A percentile compares a stretch with the other conserved stretches of the same genome.
Evolutionary conservation across 1,140 invertebrate genomes (phyloP).

Genomic region (Chrysopa pallens): DNA sequence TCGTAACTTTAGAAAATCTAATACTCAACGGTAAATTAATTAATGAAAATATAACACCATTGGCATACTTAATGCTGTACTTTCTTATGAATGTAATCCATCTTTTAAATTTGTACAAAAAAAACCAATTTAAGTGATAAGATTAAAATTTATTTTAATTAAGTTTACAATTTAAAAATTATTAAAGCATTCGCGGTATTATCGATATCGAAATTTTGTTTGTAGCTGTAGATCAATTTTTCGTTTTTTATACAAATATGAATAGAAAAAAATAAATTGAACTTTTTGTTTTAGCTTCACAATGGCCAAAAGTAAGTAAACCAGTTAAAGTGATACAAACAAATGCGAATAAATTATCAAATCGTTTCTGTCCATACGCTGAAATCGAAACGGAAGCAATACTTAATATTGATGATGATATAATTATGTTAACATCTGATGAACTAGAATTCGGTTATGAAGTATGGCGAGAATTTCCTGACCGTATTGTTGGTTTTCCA

Average conservation of each 20-base stretch:
- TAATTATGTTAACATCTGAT: conserved; percentile 83
- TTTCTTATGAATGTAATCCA: too few relatives aligned
- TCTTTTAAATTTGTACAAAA: too few relatives aligned
- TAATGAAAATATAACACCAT: too few relatives aligned
- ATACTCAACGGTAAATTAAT: too few relatives aligned
- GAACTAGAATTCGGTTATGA: conserved; percentile 79
- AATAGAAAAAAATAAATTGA: not conserved
- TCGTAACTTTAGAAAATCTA: too few relatives aligned
- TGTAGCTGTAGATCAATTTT: too few relatives aligned
- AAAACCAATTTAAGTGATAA: too few relatives aligned
- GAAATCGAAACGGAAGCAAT: conserved; percentile 89
- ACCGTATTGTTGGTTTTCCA: conserved; percentile 82
- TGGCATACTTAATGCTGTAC: too few relatives aligned
- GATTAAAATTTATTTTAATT: not conserved
- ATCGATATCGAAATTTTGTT: too few relatives aligned
- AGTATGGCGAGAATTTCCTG: conserved; percentile 87
- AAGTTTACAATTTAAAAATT: too few relatives aligned
- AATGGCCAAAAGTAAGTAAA: conserved; percentile 77
- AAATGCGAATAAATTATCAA: conserved; percentile 81
- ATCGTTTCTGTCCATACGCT: conserved; percentile 81
- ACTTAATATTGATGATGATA: conserved; percentile 83
- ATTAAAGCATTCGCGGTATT: too few relatives aligned
- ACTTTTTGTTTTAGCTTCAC: conserved; percentile 38
- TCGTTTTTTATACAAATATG: conserved; percentile 2
- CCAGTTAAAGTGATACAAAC: conserved; percentile 82